Conservation (phyloP, 2,888 invertebrate species). For the Cremastinae sp. region DNA sequence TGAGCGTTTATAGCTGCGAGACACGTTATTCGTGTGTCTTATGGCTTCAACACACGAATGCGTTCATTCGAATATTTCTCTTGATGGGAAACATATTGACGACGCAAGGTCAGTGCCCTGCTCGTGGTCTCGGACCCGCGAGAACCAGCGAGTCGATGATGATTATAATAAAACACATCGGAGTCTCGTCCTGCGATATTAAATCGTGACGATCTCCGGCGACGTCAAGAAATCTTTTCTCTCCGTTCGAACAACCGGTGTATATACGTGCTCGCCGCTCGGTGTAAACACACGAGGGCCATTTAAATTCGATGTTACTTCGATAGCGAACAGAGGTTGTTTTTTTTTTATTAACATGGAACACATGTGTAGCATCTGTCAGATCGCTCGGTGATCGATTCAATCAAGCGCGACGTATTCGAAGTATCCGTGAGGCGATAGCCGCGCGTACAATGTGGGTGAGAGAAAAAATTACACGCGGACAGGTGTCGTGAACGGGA, state of each 20-base stretch:
- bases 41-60: neutral
- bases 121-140: slow-evolving; percentile 41
- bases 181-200: slow-evolving; percentile 30
- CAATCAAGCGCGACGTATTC: slow-evolving; percentile 29
- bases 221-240: slow-evolving; percentile 33
- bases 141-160: slow-evolving; percentile 14
- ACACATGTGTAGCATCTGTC: neutral
- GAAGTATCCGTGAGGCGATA: slow-evolving; percentile 18
- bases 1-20: too few species aligned
- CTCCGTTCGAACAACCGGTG: slow-evolving; percentile 15
- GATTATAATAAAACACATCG: neutral
- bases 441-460: slow-evolving; percentile 5
- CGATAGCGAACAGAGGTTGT: slow-evolving; percentile 41
- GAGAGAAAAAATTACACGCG: slow-evolving; percentile 27
- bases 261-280: slow-evolving; percentile 2
- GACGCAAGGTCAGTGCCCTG: slow-evolving; percentile 53
- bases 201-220: slow-evolving; percentile 37
- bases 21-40: neutral
- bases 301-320: slow-evolving; percentile 44
- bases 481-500: slow-evolving; percentile 37
- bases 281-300: slow-evolving; percentile 19
- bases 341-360: too few species aligned
- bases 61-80: slow-evolving; percentile 14
- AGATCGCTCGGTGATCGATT: slow-evolving; percentile 34
- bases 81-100: slow-evolving; percentile 33